phyloP scores from a whole-genome alignment of 1,140 invertebrate genomes.

The Trypoxylus dichotomus region DNA sequence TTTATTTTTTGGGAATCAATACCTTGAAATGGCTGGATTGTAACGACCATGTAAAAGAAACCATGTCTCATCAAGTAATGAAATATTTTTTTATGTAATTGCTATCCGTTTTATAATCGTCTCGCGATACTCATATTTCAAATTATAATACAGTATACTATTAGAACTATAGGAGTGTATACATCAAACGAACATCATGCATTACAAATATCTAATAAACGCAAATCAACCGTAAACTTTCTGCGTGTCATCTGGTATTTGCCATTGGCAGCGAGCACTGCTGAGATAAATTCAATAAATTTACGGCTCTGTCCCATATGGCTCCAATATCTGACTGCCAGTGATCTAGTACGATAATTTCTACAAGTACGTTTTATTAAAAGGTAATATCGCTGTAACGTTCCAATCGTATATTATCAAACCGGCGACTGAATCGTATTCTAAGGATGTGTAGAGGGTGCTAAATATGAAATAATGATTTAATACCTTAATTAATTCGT shows the following conservation, averaged over 20 bases:
- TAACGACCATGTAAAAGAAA: too few relatives aligned
- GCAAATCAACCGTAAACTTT: not conserved
- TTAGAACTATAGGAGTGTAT: too few relatives aligned
- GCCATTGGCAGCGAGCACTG: not conserved
- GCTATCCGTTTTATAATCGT: too few relatives aligned
- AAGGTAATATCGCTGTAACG: conserved; percentile 5
- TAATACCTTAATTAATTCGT: not conserved
- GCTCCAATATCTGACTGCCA: not conserved
- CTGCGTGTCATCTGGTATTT: not conserved
- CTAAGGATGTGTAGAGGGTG: not conserved
- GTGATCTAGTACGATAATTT: conserved; percentile 17
- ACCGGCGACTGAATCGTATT: not conserved
- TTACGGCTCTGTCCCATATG: not conserved
- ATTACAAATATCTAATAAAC: not conserved
- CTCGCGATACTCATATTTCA: too few relatives aligned
- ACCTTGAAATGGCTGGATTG: too few relatives aligned
- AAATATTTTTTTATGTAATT: too few relatives aligned
- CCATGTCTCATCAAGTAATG: too few relatives aligned
- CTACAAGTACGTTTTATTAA: not conserved
- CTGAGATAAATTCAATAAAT: not conserved
- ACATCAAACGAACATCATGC: not conserved
- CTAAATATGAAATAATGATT: not conserved
- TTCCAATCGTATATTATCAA: not conserved
- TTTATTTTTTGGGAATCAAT: too few relatives aligned
- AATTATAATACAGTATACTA: too few relatives aligned